A percentile compares a stretch with the other conserved stretches of the same genome.
Evolutionary conservation across 2,113 vertebrate species (phyloP).

Genomic region (Falco punctatus): DNA sequence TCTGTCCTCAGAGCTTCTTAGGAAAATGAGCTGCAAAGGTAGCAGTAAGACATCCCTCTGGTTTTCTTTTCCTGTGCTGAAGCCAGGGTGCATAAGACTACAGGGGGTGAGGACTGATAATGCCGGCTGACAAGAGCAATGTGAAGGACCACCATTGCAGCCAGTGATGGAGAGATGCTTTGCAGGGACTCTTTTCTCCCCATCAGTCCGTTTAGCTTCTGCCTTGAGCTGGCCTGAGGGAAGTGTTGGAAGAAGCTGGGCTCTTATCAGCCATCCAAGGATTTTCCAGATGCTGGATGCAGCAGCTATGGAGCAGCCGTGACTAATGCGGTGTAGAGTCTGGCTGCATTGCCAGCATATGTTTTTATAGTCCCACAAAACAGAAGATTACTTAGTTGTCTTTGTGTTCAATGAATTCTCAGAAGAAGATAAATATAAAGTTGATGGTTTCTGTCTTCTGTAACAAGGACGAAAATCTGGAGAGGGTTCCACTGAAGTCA

Average conservation of each 20-base stretch:
- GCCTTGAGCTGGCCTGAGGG: not conserved
- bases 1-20: not conserved
- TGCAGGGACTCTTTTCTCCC: not conserved
- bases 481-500: not conserved
- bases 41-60: not conserved
- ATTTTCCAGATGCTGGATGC: not conserved
- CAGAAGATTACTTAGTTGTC: not conserved
- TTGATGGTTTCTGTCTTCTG: not conserved
- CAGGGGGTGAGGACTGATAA: not conserved
- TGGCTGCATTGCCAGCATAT: not conserved
- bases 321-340: not conserved
- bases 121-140: not conserved
- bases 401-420: not conserved
- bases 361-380: not conserved
- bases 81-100: not conserved
- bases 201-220: not conserved
- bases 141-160: not conserved
- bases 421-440: not conserved
- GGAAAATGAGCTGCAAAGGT: not conserved
- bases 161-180: not conserved
- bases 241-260: not conserved
- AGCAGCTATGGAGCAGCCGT: not conserved
- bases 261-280: not conserved
- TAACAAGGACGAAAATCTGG: not conserved
- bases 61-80: not conserved